Base-by-base conservation (phyloP, 2,888 invertebrate genomes). In the Megalurothrips usitatus region DNA sequence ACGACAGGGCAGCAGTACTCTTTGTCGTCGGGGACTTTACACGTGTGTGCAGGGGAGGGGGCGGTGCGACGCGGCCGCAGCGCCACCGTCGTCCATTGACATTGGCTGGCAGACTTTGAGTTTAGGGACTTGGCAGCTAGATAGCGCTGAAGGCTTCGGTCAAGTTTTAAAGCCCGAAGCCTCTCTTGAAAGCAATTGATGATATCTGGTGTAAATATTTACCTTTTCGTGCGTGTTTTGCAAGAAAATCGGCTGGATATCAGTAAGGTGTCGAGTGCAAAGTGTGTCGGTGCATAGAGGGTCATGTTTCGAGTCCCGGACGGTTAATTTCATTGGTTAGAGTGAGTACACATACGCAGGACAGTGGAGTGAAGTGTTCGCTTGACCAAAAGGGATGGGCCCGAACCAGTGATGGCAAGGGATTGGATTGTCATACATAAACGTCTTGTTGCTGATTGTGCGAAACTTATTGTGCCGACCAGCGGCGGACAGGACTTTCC, bases 381-480 rank as follows among this genome's bases (percentile, higher is more conserved):
- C 23, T 75, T 75, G 23, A 26, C 68, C 68, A 26, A 75, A 75
- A 75, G 68, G 68, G 68, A 75, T 75, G 68, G 68, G 68, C 68
- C 68, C 6, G 34, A 26, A 26, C 68, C 68, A 75, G 68, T 75
- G 68, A 75, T 26, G 23, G n/a, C 26, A 26, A 26, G 68, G n/a
- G n/a, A n/a, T n/a, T n/a, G n/a, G 68, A 26, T 26, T 75, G 68
- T 75, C 68, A 75, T 58, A 58, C 58, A 58, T 58, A 43, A 43
- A 43, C 34, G 34, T 43, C 34, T 43, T 43, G 34, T 43, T 43
- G 34, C 34, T 43, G 34, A 43, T 43, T 43, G 34, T 43, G 34
- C 34, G 34, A 6, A 43, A 43, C 34, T 43, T 43, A 4, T 43
- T 43, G 34, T 43, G 34, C 34, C 6, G 34, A 43, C 2, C 34